A percentile compares a stretch with the other conserved stretches of the same genome.
Conservation (phyloP, 2,797 vertebrate species). For the Steatocranus sp. region DNA sequence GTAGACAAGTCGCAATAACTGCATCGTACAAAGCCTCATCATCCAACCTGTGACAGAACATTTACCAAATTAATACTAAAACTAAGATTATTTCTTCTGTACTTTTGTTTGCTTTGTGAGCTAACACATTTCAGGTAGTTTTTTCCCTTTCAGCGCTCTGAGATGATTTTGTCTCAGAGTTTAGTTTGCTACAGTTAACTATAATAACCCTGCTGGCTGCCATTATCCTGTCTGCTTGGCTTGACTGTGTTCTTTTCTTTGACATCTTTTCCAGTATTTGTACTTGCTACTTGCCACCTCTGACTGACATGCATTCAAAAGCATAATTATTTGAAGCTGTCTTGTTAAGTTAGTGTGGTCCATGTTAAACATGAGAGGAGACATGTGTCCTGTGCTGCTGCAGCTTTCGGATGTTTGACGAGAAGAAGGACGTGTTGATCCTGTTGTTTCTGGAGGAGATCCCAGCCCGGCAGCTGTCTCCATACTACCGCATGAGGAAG, state of each 20-base stretch:
- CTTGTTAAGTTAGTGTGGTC: background rate
- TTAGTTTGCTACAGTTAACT: background rate
- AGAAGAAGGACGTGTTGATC: background rate
- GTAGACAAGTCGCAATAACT: background rate
- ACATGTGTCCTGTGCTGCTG: background rate
- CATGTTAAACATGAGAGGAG: background rate
- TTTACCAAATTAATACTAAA: background rate
- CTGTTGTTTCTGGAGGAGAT: background rate
- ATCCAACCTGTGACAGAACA: background rate
- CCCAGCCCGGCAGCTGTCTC: background rate
- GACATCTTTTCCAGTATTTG: background rate
- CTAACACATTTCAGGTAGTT: rapidly evolving
- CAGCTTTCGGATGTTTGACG: background rate
- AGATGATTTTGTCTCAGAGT: background rate
- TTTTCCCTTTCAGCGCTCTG: background rate
- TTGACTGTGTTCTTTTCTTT: background rate
- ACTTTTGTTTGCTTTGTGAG: background rate
- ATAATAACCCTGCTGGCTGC: background rate
- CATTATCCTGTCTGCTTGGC: background rate
- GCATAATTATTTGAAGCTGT: background rate
- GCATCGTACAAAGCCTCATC: background rate
- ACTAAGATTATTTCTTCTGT: background rate
- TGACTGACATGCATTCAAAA: background rate
- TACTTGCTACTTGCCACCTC: background rate
- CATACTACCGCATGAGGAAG: background rate